Conservation (phyloP, 2,113 vertebrate species). For the Colossoma macropomum region DNA sequence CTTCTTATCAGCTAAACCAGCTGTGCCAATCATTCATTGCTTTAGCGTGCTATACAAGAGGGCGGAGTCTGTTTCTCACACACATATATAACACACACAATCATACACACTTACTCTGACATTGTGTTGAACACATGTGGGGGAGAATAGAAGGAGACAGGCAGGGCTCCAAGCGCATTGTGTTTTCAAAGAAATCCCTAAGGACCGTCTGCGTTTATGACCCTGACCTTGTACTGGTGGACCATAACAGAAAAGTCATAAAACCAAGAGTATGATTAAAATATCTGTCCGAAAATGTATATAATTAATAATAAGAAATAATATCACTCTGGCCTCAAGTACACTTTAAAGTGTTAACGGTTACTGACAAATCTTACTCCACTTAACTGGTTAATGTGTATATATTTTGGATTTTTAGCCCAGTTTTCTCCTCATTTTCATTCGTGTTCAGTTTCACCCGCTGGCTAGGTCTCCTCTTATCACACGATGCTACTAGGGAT, state of each 20-base stretch:
- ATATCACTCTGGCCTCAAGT: too few species aligned
- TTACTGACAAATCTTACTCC: too few species aligned
- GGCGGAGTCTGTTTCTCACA: conserved; percentile 17
- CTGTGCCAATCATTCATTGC: conserved; percentile 49
- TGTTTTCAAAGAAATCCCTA: conserved; percentile 35
- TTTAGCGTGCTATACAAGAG: conserved; percentile 14
- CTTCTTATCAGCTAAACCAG: conserved; percentile 48
- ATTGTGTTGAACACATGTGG: conserved; percentile 41
- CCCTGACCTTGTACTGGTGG: conserved; percentile 23
- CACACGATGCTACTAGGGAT: too few species aligned
- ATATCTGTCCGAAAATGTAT: too few species aligned
- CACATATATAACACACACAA: conserved; percentile 3
- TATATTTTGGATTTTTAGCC: too few species aligned
- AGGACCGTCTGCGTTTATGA: conserved; percentile 4
- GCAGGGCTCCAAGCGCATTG: conserved; percentile 36
- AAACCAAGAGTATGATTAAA: neutral
- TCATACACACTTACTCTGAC: conserved; percentile 27
- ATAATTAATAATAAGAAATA: too few species aligned
- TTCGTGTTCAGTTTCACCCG: too few species aligned
- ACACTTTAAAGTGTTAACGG: too few species aligned
- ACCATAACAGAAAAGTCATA: neutral
- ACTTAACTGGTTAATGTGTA: too few species aligned
- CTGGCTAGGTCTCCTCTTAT: too few species aligned
- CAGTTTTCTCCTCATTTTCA: too few species aligned
- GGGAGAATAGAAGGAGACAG: conserved; percentile 41